A percentile compares a stretch with the other conserved stretches of the same genome.
These are phyloP conservation scores for Cactoblastis cactorum DNA, from an alignment of 2,888 invertebrate genomes.

Conservation along the genomic window DNA sequence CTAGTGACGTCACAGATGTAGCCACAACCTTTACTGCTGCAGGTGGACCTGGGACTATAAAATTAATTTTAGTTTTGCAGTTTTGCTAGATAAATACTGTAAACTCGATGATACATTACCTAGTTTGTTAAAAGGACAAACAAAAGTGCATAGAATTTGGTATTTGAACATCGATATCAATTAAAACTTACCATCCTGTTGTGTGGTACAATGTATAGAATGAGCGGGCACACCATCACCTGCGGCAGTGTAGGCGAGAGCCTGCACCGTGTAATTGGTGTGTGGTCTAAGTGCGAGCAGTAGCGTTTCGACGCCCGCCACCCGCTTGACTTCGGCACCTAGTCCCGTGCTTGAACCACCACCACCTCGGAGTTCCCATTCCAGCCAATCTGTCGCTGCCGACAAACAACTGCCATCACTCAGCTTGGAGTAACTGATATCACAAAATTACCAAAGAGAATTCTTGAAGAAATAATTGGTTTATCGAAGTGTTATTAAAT, in stretches of 20 bases:
- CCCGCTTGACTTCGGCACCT: slow-evolving; percentile 87
- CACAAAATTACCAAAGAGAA: not conserved
- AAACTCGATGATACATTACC: not conserved
- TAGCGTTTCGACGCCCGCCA: slow-evolving; percentile 88
- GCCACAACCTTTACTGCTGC: slow-evolving; percentile 91
- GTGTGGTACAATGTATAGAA: slow-evolving; percentile 89
- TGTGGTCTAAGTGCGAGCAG: slow-evolving; percentile 89
- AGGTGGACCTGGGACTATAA: slow-evolving; percentile 89
- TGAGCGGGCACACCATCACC: slow-evolving; percentile 91
- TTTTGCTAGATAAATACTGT: not conserved
- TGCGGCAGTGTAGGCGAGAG: slow-evolving; percentile 89
- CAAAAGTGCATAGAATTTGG: not conserved
- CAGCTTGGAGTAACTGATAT: slow-evolving; percentile 50
- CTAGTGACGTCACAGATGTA: too few relatives aligned
- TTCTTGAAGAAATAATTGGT: not conserved
- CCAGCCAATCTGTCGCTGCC: slow-evolving; percentile 74
- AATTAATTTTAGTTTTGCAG: too few relatives aligned
- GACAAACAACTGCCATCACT: slow-evolving; percentile 76
- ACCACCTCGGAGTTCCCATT: slow-evolving; percentile 67
- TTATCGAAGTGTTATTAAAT: too few relatives aligned
- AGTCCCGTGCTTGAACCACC: slow-evolving; percentile 41
- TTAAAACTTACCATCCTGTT: slow-evolving; percentile 86
- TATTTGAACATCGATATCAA: slow-evolving; percentile 4
- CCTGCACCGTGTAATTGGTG: slow-evolving; percentile 93
- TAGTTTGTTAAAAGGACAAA: not conserved